A percentile compares a stretch with the other conserved stretches of the same genome.
These are phyloP conservation scores for Chrysoperla carnea DNA, from an alignment of 1,140 invertebrate species.

Conservation along the genomic window DNA sequence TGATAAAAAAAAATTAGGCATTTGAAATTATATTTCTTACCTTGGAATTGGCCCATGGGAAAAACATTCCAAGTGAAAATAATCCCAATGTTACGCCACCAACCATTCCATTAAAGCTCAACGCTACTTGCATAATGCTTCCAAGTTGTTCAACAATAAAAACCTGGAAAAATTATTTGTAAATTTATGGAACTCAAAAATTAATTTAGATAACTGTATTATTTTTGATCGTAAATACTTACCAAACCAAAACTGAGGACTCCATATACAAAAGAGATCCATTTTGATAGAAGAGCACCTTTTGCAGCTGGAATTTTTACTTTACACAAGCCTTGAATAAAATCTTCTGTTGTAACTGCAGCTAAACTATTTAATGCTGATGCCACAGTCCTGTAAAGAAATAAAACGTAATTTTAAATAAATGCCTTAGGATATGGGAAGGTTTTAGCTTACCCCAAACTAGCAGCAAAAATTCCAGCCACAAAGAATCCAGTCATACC, in stretches of 20 bases:
- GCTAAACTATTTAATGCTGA: constrained; percentile 81
- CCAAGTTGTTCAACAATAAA: constrained; percentile 67
- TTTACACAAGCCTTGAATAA: constrained; percentile 48
- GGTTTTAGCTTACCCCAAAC: constrained; percentile 28
- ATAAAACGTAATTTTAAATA: constrained; percentile 2
- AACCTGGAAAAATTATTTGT: constrained; percentile 21
- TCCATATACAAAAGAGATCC: constrained; percentile 41
- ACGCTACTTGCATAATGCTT: constrained; percentile 62
- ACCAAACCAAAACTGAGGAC: constrained; percentile 38
- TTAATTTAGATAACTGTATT: background rate
- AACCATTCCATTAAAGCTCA: constrained; percentile 77
- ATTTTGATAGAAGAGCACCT: constrained; percentile 45
- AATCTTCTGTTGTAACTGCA: constrained; percentile 78
- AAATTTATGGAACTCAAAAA: background rate
- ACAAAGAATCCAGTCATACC: constrained; percentile 71
- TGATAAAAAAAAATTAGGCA: too few species aligned
- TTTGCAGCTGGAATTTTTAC: constrained; percentile 47
- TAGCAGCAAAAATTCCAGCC: constrained; percentile 38
- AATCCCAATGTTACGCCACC: constrained; percentile 70
- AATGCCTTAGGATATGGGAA: background rate
- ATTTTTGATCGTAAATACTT: constrained; percentile 1
- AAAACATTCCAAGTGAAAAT: constrained; percentile 76
- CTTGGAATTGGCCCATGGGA: constrained; percentile 64
- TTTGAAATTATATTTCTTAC: constrained; percentile 19
- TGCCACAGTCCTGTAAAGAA: constrained; percentile 62